Evolutionary conservation across 1,140 invertebrate species (phyloP).

Genomic region (Polypedilum pembai): DNA sequence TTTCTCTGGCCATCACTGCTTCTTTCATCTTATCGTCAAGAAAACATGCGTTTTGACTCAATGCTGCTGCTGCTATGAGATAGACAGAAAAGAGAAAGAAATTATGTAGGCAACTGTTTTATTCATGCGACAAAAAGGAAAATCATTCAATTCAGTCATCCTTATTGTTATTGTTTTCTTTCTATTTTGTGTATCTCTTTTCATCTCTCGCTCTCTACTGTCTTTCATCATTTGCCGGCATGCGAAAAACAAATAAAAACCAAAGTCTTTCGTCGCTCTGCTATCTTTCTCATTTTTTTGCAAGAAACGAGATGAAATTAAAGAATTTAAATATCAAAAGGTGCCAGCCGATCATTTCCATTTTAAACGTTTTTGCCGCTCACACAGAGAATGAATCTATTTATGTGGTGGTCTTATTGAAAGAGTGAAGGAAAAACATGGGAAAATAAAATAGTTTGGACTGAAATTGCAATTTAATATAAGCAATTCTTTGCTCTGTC

Average conservation of each 20-base stretch:
- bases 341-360: not conserved
- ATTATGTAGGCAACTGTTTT: not conserved
- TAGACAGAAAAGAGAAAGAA: not conserved
- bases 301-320: not conserved
- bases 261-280: not conserved
- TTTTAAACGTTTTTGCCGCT: conserved; percentile 6
- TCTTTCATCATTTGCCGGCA: not conserved
- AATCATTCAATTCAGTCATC: conserved; percentile 9
- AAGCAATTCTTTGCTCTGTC: no score
- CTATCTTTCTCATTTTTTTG: not conserved
- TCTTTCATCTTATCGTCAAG: conserved; percentile 9
- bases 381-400: no score
- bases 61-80: not conserved
- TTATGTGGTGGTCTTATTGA: no score
- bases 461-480: no score
- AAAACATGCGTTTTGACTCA: conserved; percentile 17
- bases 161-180: not conserved
- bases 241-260: no score
- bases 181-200: not conserved
- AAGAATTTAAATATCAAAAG: conserved; percentile 19
- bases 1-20: not conserved
- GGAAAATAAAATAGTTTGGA: no score
- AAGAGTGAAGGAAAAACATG: no score
- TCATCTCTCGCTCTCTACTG: not conserved
- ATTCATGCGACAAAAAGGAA: not conserved